These are phyloP conservation scores for Cyanistes caeruleus DNA, from an alignment of 2,113 vertebrate species.

Conservation along the genomic window DNA sequence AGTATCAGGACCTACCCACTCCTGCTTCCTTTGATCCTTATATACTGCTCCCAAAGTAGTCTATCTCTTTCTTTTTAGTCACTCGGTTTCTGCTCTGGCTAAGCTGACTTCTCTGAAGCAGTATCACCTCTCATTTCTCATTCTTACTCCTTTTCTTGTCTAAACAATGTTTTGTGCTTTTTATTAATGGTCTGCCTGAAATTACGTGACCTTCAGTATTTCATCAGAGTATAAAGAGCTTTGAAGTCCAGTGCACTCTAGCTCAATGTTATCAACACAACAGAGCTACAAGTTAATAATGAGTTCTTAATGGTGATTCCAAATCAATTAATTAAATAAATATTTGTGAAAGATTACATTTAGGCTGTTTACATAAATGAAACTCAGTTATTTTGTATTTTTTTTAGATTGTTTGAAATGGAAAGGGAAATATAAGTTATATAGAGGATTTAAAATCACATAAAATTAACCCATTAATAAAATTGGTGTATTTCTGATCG, in stretches of 20 bases:
- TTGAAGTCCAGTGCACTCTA: background rate
- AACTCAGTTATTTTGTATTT: background rate
- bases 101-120: background rate
- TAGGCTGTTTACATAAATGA: background rate
- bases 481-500: background rate
- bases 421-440: background rate
- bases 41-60: background rate
- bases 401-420: background rate
- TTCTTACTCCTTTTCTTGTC: background rate
- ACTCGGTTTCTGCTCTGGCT: background rate
- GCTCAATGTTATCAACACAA: background rate
- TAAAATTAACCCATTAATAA: background rate
- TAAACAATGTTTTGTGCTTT: background rate
- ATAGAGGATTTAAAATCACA: background rate
- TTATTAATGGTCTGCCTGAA: background rate
- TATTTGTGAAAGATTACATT: background rate
- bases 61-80: background rate
- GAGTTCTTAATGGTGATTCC: background rate
- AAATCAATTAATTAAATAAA: background rate
- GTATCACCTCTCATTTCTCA: background rate
- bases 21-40: background rate
- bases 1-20: background rate
- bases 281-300: background rate
- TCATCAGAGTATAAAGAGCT: background rate
- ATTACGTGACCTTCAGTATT: background rate